Evolutionary conservation across 2,797 vertebrate genomes (phyloP).

Genomic region (Xenopus petersii): DNA sequence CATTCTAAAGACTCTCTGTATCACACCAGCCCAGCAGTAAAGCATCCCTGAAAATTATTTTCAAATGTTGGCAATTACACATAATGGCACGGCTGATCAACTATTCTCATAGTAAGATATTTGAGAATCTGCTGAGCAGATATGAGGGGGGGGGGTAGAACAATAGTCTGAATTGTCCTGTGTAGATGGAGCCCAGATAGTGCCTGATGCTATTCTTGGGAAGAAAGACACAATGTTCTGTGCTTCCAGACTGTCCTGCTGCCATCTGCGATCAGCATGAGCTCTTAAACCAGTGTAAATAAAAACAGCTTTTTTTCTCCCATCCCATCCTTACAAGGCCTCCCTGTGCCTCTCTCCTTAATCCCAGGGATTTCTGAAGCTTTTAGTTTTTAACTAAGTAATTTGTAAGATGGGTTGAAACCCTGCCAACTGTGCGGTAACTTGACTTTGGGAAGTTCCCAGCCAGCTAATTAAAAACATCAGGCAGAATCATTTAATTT

Average conservation of each 20-base stretch:
- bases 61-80: too few relatives aligned
- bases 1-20: too few relatives aligned
- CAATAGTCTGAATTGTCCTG: too few relatives aligned
- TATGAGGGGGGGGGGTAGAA: too few relatives aligned
- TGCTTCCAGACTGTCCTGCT: background rate
- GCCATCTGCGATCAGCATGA: constrained; percentile 46
- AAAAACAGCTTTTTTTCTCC: constrained; percentile 53
- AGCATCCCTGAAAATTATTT: too few relatives aligned
- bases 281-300: constrained; percentile 62
- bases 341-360: constrained; percentile 43
- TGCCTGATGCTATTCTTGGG: background rate
- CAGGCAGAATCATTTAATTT: constrained; percentile 41
- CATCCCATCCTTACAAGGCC: constrained; percentile 53
- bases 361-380: constrained; percentile 64
- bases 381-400: constrained; percentile 58
- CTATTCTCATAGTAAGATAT: too few relatives aligned
- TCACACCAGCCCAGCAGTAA: too few relatives aligned
- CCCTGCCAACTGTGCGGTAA: constrained; percentile 57
- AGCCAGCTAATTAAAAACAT: constrained; percentile 53
- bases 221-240: background rate
- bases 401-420: constrained; percentile 61
- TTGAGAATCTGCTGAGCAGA: too few relatives aligned
- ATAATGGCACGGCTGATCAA: too few relatives aligned
- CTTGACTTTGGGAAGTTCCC: constrained; percentile 50
- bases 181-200: background rate